Base-by-base conservation (phyloP, 1,140 invertebrate genomes). In the Chymomyza costata region DNA sequence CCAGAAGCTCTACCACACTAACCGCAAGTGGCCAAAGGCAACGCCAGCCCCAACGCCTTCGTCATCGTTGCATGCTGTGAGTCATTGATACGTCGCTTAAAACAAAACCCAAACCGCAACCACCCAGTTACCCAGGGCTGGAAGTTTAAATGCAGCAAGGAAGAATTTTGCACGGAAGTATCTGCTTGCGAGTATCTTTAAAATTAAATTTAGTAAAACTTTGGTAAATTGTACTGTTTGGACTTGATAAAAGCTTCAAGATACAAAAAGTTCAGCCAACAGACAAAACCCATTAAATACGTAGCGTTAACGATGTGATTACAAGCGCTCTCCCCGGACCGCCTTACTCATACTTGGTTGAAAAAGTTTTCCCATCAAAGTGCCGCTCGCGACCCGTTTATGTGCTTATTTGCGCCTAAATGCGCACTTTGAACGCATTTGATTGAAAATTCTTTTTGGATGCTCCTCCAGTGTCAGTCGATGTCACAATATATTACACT, bases 391-490 rank as follows among this genome's bases (percentile, higher is more conserved):
- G 73, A 80, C 62, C 66, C 73, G 73, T 78, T 80, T 78, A 80
- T 73, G 67, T 78, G 71, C 80, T 78, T 78, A 78, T 78, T 78
- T 80, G 71, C 71, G 71, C 71, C 71, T 80, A 78, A 78, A 78
- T 80, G 71, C 73, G 71, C 71, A 80, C 71, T 78, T 78, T 78
- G 71, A 78, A 66, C 71, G 73, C n/a, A 78, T 80, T 78, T 76
- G 71, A 76, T 76, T 76, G 71, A 78, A 76, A 76, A 78, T 80
- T 76, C 73, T 54, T 60, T 43, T 47, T 43, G 3, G 17, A 37
- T 15, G 18, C 13, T 18, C 3, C 39, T 31, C 39, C 11, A 8
- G 3, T 25, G 21, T 25, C 21, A 5, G 21, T 25, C 21, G 21
- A 3, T 8, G 21, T 25, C 21, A 8, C 21, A 3, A 25, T 25